A percentile compares a stretch with the other conserved stretches of the same genome.
phyloP scores from a whole-genome alignment of 2,797 vertebrate genomes.

The Garrulus glandarius region DNA sequence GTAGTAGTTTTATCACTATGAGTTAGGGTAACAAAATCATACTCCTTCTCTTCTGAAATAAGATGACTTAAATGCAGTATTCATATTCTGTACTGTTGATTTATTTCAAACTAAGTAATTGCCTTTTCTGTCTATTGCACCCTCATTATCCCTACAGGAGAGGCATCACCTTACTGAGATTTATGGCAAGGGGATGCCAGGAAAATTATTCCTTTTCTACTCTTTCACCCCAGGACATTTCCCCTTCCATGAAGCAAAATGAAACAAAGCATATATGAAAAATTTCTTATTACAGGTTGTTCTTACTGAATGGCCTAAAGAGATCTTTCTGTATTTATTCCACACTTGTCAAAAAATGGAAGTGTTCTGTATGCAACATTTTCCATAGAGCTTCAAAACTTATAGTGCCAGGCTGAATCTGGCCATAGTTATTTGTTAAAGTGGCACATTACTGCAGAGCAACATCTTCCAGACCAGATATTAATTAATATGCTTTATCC shows the following conservation, averaged over 20 bases:
- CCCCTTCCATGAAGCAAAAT: neutral
- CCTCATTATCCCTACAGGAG: neutral
- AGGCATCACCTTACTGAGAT: neutral
- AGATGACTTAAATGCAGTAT: neutral
- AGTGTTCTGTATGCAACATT: fast-evolving
- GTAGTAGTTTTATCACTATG: neutral
- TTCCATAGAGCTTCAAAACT: neutral
- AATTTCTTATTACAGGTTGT: neutral
- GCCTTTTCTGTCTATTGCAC: neutral
- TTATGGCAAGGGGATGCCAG: neutral
- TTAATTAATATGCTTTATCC: neutral
- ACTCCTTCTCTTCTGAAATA: neutral
- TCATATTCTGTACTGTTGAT: neutral
- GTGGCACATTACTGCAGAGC: neutral
- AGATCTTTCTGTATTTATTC: neutral
- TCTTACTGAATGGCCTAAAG: neutral
- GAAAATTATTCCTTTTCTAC: neutral
- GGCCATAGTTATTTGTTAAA: neutral
- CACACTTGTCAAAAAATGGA: neutral
- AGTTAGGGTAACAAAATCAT: neutral
- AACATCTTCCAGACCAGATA: neutral
- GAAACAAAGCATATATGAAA: neutral
- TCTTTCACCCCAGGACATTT: neutral
- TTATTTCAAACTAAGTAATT: neutral
- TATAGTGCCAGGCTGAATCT: neutral